Percentiles rank a stretch among this genome's conserved stretches.
These are phyloP conservation scores for Rhombomys opimus DNA, from an alignment of 2,113 vertebrate species.

Conservation along the genomic window DNA sequence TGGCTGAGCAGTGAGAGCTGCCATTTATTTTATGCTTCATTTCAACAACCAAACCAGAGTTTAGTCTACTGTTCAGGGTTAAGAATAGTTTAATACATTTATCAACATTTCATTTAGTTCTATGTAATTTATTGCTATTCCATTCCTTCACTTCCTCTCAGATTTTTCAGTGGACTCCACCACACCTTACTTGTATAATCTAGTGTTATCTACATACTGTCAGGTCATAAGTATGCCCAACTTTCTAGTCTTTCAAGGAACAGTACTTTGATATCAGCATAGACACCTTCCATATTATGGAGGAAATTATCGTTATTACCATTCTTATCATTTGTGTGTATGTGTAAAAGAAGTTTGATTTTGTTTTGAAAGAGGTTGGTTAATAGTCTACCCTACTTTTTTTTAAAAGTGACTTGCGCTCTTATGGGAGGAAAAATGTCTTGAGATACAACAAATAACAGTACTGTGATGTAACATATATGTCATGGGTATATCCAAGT, in stretches of 20 bases:
- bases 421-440: background rate
- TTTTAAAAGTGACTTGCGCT: background rate
- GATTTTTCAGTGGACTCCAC: background rate
- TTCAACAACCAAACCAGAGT: constrained; percentile 11
- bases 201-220: background rate
- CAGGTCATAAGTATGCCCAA: background rate
- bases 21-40: background rate
- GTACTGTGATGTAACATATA: background rate
- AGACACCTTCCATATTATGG: background rate
- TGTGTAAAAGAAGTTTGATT: background rate
- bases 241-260: background rate
- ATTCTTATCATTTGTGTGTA: background rate
- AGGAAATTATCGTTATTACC: background rate
- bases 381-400: background rate
- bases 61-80: background rate
- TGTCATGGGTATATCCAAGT: background rate
- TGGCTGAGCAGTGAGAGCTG: background rate
- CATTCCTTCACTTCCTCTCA: background rate
- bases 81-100: background rate
- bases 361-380: background rate
- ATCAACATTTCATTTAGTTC: background rate
- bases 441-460: background rate
- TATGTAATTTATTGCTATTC: constrained; percentile 31
- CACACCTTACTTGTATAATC: background rate
- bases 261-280: background rate